Evolutionary conservation across 2,888 invertebrate genomes (phyloP), one percentile per base, ranked within the genome.

Genomic region (Danaus chrysippus): DNA sequence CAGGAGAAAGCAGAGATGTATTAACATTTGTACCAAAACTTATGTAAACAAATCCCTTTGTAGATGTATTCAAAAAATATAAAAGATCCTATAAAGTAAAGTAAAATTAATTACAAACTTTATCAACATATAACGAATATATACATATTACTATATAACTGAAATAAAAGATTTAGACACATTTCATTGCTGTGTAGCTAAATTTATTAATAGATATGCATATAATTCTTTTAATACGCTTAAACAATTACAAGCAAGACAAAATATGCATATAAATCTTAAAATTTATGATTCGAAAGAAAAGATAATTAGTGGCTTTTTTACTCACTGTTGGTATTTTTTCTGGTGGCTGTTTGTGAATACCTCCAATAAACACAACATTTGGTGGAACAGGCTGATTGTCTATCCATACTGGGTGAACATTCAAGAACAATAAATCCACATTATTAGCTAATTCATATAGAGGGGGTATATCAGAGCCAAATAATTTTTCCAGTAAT

Each of bases 11-110:
- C 1, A 65, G 52, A 0, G 74, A 69, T 0, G 77, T 75, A 44
- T 73, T 70, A 0, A 82, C 71, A 46, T 82, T 82, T 1, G 84
- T 79, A 0, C 86, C 86, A 55, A 86, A 73, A 65, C 83, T 84
- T 49, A 86, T 77, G 65, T 79, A 82, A 34, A 86, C 76, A 3
- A 82, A 79, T 0, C 85, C 84, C 12, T 81, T 68, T 17, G 69
- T 68, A 0, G 83, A 78, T 0, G 71, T 70, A 61, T 82, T 77
- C 13, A 83, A 61, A 61, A 75, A 82, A 0, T 69, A 61, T 63
- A 81, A 70, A 3, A 84, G 64, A 17, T 80, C 81, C 79, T 81
- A 34, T 34, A 34, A n/a, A 34, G 6, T 34, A 6, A 34, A 34
- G 23, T 34, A 34, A n/a, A 34, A 34, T 34, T 34, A 34, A 34